Evolutionary conservation across 1,140 invertebrate genomes (phyloP).

Genomic region (Zaprionus inermis): DNA sequence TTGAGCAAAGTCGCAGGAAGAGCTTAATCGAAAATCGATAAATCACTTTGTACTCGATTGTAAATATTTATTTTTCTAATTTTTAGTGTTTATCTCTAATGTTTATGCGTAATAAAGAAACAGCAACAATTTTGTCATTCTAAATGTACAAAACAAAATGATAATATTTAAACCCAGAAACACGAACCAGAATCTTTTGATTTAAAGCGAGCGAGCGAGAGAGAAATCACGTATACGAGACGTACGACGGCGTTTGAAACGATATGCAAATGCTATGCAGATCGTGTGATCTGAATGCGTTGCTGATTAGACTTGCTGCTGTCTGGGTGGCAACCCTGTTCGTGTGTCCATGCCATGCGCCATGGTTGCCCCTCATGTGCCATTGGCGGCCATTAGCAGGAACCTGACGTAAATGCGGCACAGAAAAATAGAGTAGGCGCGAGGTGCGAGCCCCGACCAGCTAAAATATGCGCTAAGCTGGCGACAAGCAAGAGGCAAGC

Average conservation of each 20-base stretch:
- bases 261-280: neutral
- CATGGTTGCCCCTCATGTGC: conserved; percentile 21
- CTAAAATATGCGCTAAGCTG: conserved; percentile 57
- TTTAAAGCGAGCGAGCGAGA: neutral
- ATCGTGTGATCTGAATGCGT: conserved; percentile 10
- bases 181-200: neutral
- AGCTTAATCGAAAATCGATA: conserved; percentile 25
- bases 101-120: conserved; percentile 64
- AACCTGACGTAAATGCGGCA: conserved; percentile 64
- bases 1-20: conserved; percentile 19
- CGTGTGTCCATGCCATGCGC: too few species aligned
- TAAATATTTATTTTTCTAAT: conserved; percentile 79
- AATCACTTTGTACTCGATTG: conserved; percentile 66
- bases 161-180: conserved; percentile 43
- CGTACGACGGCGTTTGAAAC: neutral
- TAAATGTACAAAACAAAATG: conserved; percentile 72
- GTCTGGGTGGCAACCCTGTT: conserved; percentile 29
- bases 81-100: conserved; percentile 51
- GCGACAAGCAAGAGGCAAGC: conserved; percentile 23
- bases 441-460: conserved; percentile 14
- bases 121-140: conserved; percentile 69
- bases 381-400: conserved; percentile 46
- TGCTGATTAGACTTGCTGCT: conserved; percentile 12
- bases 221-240: conserved; percentile 31
- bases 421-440: conserved; percentile 64